Evolutionary conservation across 1,140 invertebrate species (phyloP).

Genomic region (Microplitis demolitor): DNA sequence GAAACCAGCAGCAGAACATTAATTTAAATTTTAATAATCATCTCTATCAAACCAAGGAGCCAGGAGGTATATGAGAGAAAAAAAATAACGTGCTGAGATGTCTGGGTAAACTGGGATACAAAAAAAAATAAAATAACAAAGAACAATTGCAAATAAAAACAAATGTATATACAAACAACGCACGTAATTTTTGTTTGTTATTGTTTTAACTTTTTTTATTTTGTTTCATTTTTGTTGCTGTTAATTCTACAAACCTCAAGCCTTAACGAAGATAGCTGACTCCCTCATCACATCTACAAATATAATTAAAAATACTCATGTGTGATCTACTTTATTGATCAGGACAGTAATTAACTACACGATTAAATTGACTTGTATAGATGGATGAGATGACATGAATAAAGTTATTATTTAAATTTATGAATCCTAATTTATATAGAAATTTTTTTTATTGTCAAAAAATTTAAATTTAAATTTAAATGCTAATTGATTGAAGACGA

Average conservation of each 20-base stretch:
- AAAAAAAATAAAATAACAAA: background rate
- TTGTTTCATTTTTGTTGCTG: background rate
- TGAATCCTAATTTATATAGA: background rate
- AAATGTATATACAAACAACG: slow-evolving; percentile 7
- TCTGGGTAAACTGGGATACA: background rate
- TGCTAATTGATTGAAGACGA: background rate
- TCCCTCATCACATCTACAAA: slow-evolving; percentile 31
- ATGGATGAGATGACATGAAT: background rate
- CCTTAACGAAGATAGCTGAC: slow-evolving; percentile 29
- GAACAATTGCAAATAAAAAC: slow-evolving; percentile 6
- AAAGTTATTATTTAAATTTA: background rate
- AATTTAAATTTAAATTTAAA: background rate
- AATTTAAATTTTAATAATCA: no score
- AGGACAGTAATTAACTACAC: background rate
- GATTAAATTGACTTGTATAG: background rate
- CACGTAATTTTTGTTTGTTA: background rate
- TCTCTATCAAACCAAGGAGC: no score
- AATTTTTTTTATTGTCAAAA: background rate
- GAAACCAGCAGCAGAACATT: no score
- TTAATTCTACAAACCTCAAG: slow-evolving; percentile 30
- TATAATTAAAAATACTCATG: slow-evolving; percentile 16
- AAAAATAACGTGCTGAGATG: background rate
- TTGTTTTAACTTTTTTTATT: background rate
- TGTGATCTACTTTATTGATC: slow-evolving; percentile 17
- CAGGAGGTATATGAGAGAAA: no score